Base-by-base conservation (phyloP, 2,888 invertebrate genomes). In the Epinotia ramella region DNA sequence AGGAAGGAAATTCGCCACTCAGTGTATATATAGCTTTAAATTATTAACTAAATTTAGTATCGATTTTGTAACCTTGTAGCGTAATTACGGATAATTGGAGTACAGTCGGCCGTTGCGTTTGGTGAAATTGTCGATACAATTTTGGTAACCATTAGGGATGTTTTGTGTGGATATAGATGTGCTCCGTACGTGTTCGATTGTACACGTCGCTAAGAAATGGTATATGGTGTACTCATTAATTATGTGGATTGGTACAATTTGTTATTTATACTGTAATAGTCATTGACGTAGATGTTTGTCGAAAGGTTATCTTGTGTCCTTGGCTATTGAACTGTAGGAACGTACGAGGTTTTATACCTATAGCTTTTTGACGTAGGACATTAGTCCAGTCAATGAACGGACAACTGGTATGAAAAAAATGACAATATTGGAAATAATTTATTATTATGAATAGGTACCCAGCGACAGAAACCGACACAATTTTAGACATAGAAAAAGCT, bases 41-140 rank as follows among this genome's bases (percentile, higher is more conserved):
- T 60, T 69, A 69, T 46, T 60, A 60, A 69, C 46, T 46, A 59
- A 59, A 59, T 60, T 59, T 69, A 6, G 46, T 60, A 69, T 69
- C 46, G 69, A 60, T 69, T 69, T 69, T 60, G 57, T 33, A 40
- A 28, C 40, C 33, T 63, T 44, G 46, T 62, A 28, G 28, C 59
- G 69, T 60, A 60, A 69, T 69, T 69, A 60, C 46, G 59, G 46
- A 69, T 69, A 69, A 60, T 69, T 69, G 69, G 60, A 60, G 69
- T 60, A 60, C 59, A 24, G 11, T 46, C 3, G 59, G 44, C 18
- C 11, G 33, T 20, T 56, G 6, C 9, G 2, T 28, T 24, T 65
- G 49, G n/a, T 59, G 44, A 46, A 46, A 28, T 44, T 59, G 46
- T 60, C 24, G 16, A 20, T 33, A 56, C 33, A 57, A 33, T 64